Base-by-base conservation (phyloP, 2,113 vertebrate genomes). In the Datnioides undecimradiatus region DNA sequence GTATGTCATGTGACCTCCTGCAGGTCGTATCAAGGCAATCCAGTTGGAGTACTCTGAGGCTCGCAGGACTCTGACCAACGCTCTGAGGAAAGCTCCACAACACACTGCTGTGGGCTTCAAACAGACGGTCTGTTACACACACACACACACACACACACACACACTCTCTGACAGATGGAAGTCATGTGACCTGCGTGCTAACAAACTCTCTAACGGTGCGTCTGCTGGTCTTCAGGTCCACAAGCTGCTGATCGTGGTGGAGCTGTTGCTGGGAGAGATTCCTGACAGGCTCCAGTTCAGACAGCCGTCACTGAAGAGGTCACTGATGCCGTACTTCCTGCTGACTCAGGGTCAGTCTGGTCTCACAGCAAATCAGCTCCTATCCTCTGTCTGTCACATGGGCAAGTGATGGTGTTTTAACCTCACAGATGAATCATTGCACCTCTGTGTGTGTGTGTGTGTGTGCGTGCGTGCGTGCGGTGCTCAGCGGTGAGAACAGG, bases 21-120 rank as follows among this genome's bases (percentile, higher is more conserved):
- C 92, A 99, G 98, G 98, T 65, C 96, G 98, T 31, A 99, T 99
- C 83, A 99, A 99, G 86, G 97, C 98, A 71, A 99, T 99, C 88
- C 98, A 99, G 95, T 76, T 99, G 95, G 98, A 99, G 73, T 99
- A 99, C 90, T 95, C 97, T 0, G 98, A 99, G 92, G 98, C 98
- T 0, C 93, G 98, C 69, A 92, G 97, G 72, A 99, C 98, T 9
- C 95, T 99, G 88, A 99, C 98, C 49, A 99, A 99, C 1, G 98
- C 98, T 19, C 95, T 99, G 83, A 95, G 98, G 74, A 99, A 99
- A 88, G 98, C 98, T 0, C 98, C 98, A 0, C 98, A 99, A 80
- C 97, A 99, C 95, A 99, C 98, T 0, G 98, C 97, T 0, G 98
- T 99, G 0, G 98, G 98, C 91, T 99, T 99, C 95, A 99, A 99